Conservation (phyloP, 1,140 invertebrate species). For the Zaprionus tsacasi region DNA sequence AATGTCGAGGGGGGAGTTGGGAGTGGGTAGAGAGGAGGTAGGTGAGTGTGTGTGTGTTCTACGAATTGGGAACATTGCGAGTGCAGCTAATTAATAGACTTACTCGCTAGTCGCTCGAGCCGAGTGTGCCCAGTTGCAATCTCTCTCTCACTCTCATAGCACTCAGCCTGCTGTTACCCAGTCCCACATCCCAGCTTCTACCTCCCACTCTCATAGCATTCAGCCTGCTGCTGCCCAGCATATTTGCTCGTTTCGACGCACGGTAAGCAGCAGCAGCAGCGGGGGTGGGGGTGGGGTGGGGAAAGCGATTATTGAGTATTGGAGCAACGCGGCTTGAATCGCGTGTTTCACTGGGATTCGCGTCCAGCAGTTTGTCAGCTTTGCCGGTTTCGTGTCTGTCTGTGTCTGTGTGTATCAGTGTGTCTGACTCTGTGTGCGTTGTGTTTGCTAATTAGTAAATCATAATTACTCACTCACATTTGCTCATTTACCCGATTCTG, state of each 20-base stretch:
- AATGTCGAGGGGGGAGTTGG: neutral
- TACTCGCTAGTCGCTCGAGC: conserved; percentile 5
- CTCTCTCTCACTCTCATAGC: neutral
- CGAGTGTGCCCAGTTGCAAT: neutral
- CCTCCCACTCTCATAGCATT: neutral
- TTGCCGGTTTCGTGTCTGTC: neutral
- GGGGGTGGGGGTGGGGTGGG: neutral
- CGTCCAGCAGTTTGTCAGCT: conserved; percentile 29
- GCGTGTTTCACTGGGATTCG: neutral
- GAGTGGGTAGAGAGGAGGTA: neutral
- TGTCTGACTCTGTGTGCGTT: conserved; percentile 5
- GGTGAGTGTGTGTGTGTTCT: neutral
- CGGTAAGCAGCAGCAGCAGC: too few relatives aligned
- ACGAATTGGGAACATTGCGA: conserved; percentile 11
- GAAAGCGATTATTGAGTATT: neutral
- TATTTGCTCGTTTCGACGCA: too few relatives aligned
- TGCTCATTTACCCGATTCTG: conserved; percentile 64
- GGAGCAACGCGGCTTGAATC: neutral
- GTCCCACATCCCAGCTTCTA: neutral
- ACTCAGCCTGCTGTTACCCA: neutral
- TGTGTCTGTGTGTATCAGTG: neutral
- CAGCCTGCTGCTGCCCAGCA: neutral
- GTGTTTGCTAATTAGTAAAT: conserved; percentile 82
- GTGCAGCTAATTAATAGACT: conserved; percentile 4
- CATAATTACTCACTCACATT: conserved; percentile 80